These are phyloP conservation scores for Hypercompe scribonia DNA, from an alignment of 2,888 invertebrate genomes.

Conservation along the genomic window DNA sequence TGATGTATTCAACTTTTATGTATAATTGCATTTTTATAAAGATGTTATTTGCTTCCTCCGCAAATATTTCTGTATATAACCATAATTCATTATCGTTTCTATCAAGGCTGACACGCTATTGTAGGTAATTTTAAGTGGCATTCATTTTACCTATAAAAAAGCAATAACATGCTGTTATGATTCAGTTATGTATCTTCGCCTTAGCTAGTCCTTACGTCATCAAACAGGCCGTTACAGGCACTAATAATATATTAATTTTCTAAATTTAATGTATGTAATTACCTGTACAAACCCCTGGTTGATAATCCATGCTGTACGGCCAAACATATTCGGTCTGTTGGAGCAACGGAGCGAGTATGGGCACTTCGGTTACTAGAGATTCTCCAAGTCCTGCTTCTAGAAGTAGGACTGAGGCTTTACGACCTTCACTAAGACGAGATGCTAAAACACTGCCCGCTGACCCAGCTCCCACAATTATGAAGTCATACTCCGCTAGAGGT, in stretches of 20 bases:
- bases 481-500: conserved; percentile 77
- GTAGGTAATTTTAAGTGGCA: too few relatives aligned
- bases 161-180: neutral
- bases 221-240: too few relatives aligned
- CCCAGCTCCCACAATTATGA: conserved; percentile 85
- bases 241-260: neutral
- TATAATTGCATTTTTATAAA: too few relatives aligned
- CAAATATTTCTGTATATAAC: too few relatives aligned
- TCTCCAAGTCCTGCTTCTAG: conserved; percentile 83
- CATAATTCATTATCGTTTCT: too few relatives aligned
- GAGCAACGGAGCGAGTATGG: conserved; percentile 75
- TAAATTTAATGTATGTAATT: conserved; percentile 22
- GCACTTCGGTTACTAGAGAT: conserved; percentile 75
- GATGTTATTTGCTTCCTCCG: too few relatives aligned
- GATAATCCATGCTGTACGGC: conserved; percentile 86
- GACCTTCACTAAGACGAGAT: conserved; percentile 79
- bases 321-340: conserved; percentile 80
- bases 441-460: conserved; percentile 85
- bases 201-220: neutral
- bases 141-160: neutral
- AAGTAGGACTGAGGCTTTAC: conserved; percentile 78
- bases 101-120: too few relatives aligned
- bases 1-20: neutral
- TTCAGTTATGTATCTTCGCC: too few relatives aligned
- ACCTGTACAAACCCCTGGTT: conserved; percentile 83